Evolutionary conservation across 2,888 invertebrate genomes (phyloP).

Genomic region (Drosophila paramelanica): DNA sequence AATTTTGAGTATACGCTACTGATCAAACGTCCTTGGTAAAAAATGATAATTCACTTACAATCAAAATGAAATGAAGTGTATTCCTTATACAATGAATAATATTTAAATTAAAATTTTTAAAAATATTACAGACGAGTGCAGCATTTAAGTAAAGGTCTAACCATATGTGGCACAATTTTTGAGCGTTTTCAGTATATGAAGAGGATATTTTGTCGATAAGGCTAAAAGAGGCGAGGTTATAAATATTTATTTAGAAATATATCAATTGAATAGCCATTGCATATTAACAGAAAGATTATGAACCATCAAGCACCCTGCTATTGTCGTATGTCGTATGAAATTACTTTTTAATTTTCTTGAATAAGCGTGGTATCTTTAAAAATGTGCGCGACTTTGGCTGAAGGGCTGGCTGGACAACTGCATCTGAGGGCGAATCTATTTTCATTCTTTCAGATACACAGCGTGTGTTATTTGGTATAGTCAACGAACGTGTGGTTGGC

Average conservation of each 20-base stretch:
- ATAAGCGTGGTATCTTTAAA: constrained; percentile 7
- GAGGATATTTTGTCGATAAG: neutral
- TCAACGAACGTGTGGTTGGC: neutral
- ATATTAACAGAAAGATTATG: neutral
- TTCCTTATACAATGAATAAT: too few species aligned
- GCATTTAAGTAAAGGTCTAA: too few species aligned
- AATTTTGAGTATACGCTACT: neutral
- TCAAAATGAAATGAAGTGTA: too few species aligned
- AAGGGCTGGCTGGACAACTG: neutral
- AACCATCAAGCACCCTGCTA: neutral
- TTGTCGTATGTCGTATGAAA: neutral
- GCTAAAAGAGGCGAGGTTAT: neutral
- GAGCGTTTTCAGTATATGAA: too few species aligned
- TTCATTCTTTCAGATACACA: neutral
- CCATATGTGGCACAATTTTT: too few species aligned
- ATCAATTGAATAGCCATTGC: constrained; percentile 3
- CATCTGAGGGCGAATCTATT: neutral
- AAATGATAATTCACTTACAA: too few species aligned
- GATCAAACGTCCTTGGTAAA: neutral
- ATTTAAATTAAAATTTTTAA: neutral
- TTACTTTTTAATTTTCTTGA: constrained; percentile 25
- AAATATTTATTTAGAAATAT: constrained; percentile 22
- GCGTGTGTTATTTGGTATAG: neutral
- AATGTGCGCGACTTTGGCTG: constrained; percentile 10
- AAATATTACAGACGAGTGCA: neutral